Percentiles rank a stretch among this genome's conserved stretches.
These are phyloP conservation scores for Phasianus colchicus DNA, from an alignment of 2,113 vertebrate species.

Conservation along the genomic window DNA sequence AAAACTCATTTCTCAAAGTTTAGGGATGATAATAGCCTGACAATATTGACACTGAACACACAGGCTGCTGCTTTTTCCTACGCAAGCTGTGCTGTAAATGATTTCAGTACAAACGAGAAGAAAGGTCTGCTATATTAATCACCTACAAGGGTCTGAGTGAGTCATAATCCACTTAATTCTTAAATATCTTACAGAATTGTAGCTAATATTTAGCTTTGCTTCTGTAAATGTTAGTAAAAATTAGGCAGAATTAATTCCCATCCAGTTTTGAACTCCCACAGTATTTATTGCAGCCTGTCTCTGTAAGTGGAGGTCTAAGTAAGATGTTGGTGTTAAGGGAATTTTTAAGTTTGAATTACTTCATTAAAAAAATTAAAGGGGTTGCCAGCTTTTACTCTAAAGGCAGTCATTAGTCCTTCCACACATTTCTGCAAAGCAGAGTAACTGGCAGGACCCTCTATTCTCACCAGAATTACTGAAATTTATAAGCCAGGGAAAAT, in stretches of 20 bases:
- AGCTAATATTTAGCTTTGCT: background rate
- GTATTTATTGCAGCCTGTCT: slow-evolving; percentile 42
- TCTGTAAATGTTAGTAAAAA: slow-evolving; percentile 22
- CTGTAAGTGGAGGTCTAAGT: background rate
- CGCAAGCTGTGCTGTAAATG: background rate
- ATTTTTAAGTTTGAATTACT: slow-evolving; percentile 28
- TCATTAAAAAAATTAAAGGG: background rate
- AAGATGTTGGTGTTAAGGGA: background rate
- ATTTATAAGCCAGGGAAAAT: background rate
- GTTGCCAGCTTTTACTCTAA: slow-evolving; percentile 38
- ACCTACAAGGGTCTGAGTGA: background rate
- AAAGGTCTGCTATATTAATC: slow-evolving; percentile 2
- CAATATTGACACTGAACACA: background rate
- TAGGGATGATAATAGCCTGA: background rate
- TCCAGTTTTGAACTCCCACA: background rate
- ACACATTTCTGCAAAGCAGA: slow-evolving; percentile 18
- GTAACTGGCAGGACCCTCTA: slow-evolving; percentile 32
- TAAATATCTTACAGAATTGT: background rate
- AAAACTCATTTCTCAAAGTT: background rate
- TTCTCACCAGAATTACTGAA: slow-evolving; percentile 23
- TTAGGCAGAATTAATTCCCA: background rate
- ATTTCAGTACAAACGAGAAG: background rate
- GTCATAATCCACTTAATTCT: slow-evolving; percentile 19
- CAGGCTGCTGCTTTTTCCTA: background rate
- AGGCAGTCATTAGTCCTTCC: slow-evolving; percentile 1